Base-by-base conservation (phyloP, 2,113 vertebrate genomes). In the Seriola quinqueradiata region DNA sequence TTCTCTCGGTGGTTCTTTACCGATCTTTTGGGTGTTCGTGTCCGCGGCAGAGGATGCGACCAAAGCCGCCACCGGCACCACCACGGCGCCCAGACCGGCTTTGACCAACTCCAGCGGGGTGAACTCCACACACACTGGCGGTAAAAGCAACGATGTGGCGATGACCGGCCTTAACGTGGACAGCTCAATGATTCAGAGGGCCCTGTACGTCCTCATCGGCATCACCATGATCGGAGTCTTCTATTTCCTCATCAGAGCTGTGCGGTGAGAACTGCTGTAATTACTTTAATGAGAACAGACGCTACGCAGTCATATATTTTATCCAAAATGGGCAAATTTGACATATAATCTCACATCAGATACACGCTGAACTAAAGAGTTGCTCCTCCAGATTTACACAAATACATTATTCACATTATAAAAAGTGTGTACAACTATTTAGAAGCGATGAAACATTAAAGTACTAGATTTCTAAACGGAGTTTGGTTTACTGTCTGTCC, bases 191-290 rank as follows among this genome's bases (percentile, higher is more conserved):
- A 87, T 93, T 67, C 90, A 89, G 79, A 12, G 92, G 82, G 89
- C 89, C 70, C 79, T 92, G 21, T 93, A 92, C 78, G 92, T 92
- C 57, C 89, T 93, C 34, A 85, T 93, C 70, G 87, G 52, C 14
- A 52, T 92, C 88, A 92, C 88, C 48, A 17, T 25, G 10, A 50
- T 91, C 54, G 92, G 89, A 17, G 58, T 92, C 0, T 85, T 93
- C 0, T 93, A 92, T 89, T 93, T 93, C 89, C 83, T 93, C 21
- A 67, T 92, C 88, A 78, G 92, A 54, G 91, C 92, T 0, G 92
- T 92, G 61, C 48, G 91, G 92, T 93, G 77, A 91, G 91, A 38
- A 21, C 34, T 23, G 0, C 44, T 1, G 23, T 4, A 0, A 28
- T 23, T 50, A 0, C 4, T 28, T 57, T 52, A 50, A 19, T 17